Evolutionary conservation across 2,113 vertebrate genomes (phyloP).

Genomic region (Channa maculata): DNA sequence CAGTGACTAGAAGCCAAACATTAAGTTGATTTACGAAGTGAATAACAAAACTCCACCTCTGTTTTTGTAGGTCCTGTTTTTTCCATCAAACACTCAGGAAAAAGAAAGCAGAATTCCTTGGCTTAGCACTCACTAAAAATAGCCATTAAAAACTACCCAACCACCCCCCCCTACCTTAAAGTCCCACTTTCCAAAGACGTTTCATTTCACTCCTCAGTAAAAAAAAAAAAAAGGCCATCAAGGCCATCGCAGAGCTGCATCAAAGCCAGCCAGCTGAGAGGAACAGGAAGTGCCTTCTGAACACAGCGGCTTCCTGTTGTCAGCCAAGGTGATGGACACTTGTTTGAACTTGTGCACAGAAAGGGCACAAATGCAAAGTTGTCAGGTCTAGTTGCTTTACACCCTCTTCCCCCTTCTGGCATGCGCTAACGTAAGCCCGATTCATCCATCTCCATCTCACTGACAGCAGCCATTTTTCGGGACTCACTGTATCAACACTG

Average conservation of each 20-base stretch:
- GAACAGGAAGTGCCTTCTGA: slow-evolving; percentile 82
- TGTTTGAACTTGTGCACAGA: slow-evolving; percentile 77
- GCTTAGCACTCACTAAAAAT: slow-evolving; percentile 73
- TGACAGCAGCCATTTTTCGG: slow-evolving; percentile 75
- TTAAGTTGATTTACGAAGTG: slow-evolving; percentile 22
- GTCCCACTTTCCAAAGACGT: slow-evolving; percentile 68
- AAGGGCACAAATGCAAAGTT: slow-evolving; percentile 72
- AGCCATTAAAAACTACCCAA: slow-evolving; percentile 61
- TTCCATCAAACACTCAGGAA: slow-evolving; percentile 58
- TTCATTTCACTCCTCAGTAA: slow-evolving; percentile 53
- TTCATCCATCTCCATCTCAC: slow-evolving; percentile 77
- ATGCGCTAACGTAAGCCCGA: slow-evolving; percentile 71
- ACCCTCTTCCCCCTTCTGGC: slow-evolving; percentile 58
- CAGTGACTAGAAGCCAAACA: slow-evolving; percentile 40
- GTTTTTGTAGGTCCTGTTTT: slow-evolving; percentile 63
- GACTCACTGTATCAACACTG: slow-evolving; percentile 74
- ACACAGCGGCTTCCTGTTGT: slow-evolving; percentile 83
- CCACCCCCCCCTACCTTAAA: slow-evolving; percentile 1
- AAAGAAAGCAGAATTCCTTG: slow-evolving; percentile 61
- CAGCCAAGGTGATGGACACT: slow-evolving; percentile 81
- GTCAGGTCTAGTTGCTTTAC: slow-evolving; percentile 63
- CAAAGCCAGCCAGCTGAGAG: slow-evolving; percentile 81
- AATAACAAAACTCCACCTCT: slow-evolving; percentile 62
- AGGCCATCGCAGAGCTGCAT: slow-evolving; percentile 76
- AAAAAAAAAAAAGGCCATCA: slow-evolving; percentile 75